These are phyloP conservation scores for Junco hyemalis DNA, from an alignment of 2,113 vertebrate species.

Conservation along the genomic window DNA sequence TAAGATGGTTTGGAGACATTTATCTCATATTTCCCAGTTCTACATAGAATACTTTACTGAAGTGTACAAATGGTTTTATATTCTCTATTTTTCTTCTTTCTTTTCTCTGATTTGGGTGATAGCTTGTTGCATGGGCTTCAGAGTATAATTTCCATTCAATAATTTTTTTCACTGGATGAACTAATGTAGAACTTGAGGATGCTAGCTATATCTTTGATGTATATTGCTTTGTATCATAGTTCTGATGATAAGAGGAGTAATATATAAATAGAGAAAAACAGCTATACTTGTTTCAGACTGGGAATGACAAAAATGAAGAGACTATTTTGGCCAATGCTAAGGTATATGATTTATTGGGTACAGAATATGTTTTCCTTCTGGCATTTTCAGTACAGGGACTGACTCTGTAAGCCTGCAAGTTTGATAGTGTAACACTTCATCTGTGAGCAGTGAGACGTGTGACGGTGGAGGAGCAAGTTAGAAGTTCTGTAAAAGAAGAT, in stretches of 20 bases:
- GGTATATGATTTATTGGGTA: constrained; percentile 28
- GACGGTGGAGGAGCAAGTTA: constrained; percentile 34
- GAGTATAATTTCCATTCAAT: neutral
- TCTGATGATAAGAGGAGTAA: neutral
- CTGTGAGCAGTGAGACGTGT: constrained; percentile 59
- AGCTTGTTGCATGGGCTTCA: neutral
- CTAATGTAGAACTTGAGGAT: neutral
- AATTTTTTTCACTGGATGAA: neutral
- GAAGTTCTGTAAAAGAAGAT: constrained; percentile 52
- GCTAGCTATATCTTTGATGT: neutral
- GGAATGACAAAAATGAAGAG: neutral
- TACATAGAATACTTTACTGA: neutral
- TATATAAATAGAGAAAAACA: neutral
- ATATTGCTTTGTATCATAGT: neutral
- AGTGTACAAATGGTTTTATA: neutral
- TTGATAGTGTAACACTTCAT: constrained; percentile 66
- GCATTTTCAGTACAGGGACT: constrained; percentile 32
- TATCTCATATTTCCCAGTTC: neutral
- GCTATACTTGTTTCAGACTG: neutral
- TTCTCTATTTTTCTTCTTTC: neutral
- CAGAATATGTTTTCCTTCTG: constrained; percentile 56
- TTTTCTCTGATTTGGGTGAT: neutral
- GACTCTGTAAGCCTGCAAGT: constrained; percentile 46
- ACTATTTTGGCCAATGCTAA: neutral
- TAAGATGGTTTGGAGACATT: neutral